A percentile compares a stretch with the other conserved stretches of the same genome.
phyloP scores from a whole-genome alignment of 2,113 vertebrate genomes.

The Grallaria varia region DNA sequence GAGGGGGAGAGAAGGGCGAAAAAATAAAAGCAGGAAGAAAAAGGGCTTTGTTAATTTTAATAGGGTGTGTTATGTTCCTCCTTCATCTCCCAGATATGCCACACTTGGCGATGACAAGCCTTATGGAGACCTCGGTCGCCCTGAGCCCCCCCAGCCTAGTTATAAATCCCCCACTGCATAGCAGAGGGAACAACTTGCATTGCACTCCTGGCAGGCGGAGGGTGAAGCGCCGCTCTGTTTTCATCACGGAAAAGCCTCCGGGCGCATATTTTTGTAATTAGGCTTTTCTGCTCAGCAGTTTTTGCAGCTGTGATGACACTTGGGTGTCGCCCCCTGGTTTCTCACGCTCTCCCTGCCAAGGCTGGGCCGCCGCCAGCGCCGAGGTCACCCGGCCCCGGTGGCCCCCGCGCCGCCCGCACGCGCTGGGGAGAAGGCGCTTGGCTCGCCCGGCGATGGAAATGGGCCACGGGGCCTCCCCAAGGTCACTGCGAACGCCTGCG shows the following conservation, averaged over 20 bases:
- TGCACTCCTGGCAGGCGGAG: constrained; percentile 64
- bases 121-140: not conserved
- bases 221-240: constrained; percentile 81
- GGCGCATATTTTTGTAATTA: constrained; percentile 92
- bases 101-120: constrained; percentile 35
- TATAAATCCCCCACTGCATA: constrained; percentile 73
- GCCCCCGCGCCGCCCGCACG: constrained; percentile 74
- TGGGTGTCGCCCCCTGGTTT: constrained; percentile 88
- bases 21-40: not conserved
- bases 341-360: constrained; percentile 88
- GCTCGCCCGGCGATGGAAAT: no score
- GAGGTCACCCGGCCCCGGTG: constrained; percentile 69
- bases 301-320: constrained; percentile 93
- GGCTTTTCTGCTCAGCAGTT: constrained; percentile 87
- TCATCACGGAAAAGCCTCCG: constrained; percentile 78
- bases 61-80: constrained; percentile 13
- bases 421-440: not conserved
- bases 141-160: not conserved
- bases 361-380: constrained; percentile 79
- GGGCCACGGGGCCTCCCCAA: not conserved
- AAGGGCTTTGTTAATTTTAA: constrained; percentile 50
- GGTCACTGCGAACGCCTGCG: constrained; percentile 52
- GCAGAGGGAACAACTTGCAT: constrained; percentile 66
- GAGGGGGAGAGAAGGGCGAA: not conserved
- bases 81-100: constrained; percentile 21